Conservation (phyloP, 2,888 invertebrate genomes). For the Dastarcus helophoroides region DNA sequence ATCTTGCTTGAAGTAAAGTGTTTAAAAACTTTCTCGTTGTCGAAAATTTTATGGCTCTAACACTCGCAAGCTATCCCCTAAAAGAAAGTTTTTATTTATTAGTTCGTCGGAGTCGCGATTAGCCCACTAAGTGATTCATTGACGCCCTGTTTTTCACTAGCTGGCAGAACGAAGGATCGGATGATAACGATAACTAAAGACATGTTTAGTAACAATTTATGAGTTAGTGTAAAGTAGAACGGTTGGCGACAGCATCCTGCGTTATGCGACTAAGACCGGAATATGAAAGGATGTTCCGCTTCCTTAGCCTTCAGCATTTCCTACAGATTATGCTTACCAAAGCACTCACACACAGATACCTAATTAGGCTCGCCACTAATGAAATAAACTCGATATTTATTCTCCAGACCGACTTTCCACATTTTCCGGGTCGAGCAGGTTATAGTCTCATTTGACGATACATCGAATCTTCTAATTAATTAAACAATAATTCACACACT, state of each 20-base stretch:
- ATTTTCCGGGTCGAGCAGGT: no score
- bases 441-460: no score
- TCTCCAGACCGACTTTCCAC: no score
- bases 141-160: constrained; percentile 14
- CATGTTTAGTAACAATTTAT: constrained; percentile 19
- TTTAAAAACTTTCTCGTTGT: no score
- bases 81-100: constrained; percentile 16
- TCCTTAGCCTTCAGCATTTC: constrained; percentile 22
- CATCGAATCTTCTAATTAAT: no score
- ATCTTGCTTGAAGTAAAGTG: no score
- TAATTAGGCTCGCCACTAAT: constrained; percentile 16
- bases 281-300: constrained; percentile 23
- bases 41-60: no score
- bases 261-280: constrained; percentile 22
- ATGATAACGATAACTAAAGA: constrained; percentile 14
- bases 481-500: no score
- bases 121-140: constrained; percentile 15
- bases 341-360: constrained; percentile 19
- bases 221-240: constrained; percentile 18
- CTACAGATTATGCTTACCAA: constrained; percentile 23
- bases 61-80: no score
- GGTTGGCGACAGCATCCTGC: constrained; percentile 18
- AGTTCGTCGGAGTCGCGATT: constrained; percentile 14
- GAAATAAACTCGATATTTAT: no score
- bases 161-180: constrained; percentile 13